Evolutionary conservation across 2,888 invertebrate species (phyloP).

Genomic region (Drosophila robusta): DNA sequence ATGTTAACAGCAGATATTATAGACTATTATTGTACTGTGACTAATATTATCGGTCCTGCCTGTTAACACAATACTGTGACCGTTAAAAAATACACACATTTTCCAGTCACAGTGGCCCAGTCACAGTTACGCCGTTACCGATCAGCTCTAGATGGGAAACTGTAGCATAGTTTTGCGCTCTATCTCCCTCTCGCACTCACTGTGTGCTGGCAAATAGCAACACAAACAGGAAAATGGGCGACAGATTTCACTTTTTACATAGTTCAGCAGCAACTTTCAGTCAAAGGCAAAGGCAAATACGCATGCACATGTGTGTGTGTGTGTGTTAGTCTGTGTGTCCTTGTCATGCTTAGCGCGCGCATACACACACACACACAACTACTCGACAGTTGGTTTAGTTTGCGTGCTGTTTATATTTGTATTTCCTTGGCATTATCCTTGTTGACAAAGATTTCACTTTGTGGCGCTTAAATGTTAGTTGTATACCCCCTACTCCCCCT

Average conservation of each 20-base stretch:
- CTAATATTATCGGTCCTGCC: neutral
- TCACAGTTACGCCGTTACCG: neutral
- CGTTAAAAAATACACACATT: no score
- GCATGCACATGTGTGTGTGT: conserved; percentile 34
- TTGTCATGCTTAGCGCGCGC: conserved; percentile 61
- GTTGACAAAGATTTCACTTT: conserved; percentile 83
- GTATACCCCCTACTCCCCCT: conserved; percentile 53
- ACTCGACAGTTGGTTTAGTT: conserved; percentile 74
- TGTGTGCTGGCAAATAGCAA: conserved; percentile 73
- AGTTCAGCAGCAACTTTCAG: conserved; percentile 59
- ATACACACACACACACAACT: conserved; percentile 29
- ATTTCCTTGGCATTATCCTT: conserved; percentile 82
- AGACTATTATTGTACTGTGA: no score
- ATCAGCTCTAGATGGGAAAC: neutral
- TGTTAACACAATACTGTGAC: neutral
- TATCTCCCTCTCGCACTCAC: neutral
- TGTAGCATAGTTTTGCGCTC: conserved; percentile 46
- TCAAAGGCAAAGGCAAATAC: conserved; percentile 62
- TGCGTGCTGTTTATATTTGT: conserved; percentile 82
- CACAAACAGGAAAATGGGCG: conserved; percentile 62
- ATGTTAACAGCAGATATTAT: no score
- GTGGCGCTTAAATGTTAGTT: conserved; percentile 82
- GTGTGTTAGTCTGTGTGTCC: conserved; percentile 52
- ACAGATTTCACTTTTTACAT: conserved; percentile 78
- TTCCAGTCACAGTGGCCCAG: neutral